Evolutionary conservation across 2,113 vertebrate species (phyloP).

Genomic region (Ellobius talpinus): DNA sequence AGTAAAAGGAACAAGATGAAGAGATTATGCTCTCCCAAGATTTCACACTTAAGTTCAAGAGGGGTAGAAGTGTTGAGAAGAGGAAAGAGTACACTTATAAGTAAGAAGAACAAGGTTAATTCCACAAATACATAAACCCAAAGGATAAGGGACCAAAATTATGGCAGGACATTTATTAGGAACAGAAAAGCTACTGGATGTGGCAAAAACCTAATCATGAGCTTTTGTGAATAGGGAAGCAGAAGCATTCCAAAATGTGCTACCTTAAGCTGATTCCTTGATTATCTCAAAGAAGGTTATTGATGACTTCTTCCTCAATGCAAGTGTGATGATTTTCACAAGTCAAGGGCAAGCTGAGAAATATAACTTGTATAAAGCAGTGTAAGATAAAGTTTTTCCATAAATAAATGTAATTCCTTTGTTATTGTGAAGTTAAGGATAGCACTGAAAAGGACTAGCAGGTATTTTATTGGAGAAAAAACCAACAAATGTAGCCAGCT

Average conservation of each 20-base stretch:
- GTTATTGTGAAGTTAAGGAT: background rate
- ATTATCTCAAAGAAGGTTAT: background rate
- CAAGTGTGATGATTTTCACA: background rate
- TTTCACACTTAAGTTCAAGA: background rate
- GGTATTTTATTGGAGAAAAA: background rate
- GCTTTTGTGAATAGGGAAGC: background rate
- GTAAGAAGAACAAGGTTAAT: background rate
- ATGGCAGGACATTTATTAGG: background rate
- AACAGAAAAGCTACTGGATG: background rate
- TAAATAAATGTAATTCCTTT: background rate
- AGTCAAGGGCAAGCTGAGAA: background rate
- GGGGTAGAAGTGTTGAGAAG: background rate
- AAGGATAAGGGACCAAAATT: background rate
- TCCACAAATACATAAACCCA: background rate
- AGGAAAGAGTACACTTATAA: background rate
- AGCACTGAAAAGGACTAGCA: background rate
- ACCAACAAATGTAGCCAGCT: background rate
- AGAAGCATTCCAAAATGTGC: background rate
- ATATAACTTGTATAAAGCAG: background rate
- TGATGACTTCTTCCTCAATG: background rate
- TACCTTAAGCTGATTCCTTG: background rate
- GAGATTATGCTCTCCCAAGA: slow-evolving; percentile 7
- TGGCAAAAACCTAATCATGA: background rate
- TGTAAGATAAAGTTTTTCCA: background rate
- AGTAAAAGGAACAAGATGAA: background rate